phyloP scores from a whole-genome alignment of 2,888 invertebrate genomes.

The Erpobdella octoculata region DNA sequence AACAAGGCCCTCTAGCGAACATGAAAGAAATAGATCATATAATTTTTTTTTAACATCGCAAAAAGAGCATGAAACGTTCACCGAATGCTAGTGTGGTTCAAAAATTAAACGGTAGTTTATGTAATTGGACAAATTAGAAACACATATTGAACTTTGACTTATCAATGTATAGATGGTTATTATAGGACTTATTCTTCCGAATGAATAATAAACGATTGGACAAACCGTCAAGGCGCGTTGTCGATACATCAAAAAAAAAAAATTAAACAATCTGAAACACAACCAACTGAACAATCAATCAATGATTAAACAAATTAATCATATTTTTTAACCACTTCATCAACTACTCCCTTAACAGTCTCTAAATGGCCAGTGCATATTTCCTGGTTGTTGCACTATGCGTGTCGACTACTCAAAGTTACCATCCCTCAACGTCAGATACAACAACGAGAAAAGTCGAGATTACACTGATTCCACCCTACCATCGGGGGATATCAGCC shows the following conservation, averaged over 20 bases:
- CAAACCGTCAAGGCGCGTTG: not conserved
- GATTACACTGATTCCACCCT: constrained; percentile 98
- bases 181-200: not conserved
- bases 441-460: constrained; percentile 98
- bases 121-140: too few species aligned
- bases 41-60: too few species aligned
- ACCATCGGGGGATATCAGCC: constrained; percentile 72
- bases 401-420: constrained; percentile 98
- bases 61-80: too few species aligned
- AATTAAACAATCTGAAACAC: not conserved
- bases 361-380: constrained; percentile 95
- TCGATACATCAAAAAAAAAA: too few species aligned
- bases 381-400: constrained; percentile 97
- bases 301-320: not conserved
- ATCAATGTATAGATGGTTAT: too few species aligned
- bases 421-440: constrained; percentile 93
- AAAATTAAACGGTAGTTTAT: too few species aligned
- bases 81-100: too few species aligned
- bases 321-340: not conserved
- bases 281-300: not conserved
- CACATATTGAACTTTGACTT: too few species aligned
- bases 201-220: not conserved
- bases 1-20: not conserved
- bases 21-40: not conserved
- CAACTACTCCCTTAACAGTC: constrained; percentile 63